A percentile compares a stretch with the other conserved stretches of the same genome.
phyloP scores from a whole-genome alignment of 2,888 invertebrate genomes.

The Actias luna region DNA sequence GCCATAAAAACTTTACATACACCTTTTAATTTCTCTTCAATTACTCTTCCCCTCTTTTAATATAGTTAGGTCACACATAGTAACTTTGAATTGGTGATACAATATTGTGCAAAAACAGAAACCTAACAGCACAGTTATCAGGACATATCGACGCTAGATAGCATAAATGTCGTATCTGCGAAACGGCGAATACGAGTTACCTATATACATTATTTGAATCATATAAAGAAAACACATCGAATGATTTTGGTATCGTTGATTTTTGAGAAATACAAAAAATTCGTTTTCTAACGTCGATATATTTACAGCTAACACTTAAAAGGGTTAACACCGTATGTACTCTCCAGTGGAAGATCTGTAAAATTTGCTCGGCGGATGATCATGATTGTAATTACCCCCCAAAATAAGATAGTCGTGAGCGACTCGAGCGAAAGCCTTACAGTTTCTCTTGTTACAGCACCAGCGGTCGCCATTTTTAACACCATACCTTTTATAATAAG shows the following conservation, averaged over 20 bases:
- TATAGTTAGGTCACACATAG: background rate
- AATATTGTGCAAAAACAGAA: background rate
- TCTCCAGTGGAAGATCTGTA: background rate
- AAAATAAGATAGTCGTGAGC: slow-evolving; percentile 1
- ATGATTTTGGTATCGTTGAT: no score
- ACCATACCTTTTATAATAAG: slow-evolving; percentile 18
- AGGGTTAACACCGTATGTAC: background rate
- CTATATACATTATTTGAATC: no score
- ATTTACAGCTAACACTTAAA: background rate
- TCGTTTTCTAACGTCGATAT: no score
- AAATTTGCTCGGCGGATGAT: background rate
- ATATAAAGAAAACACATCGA: no score
- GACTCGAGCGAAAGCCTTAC: slow-evolving; percentile 24
- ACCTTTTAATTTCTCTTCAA: no score
- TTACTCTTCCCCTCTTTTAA: no score
- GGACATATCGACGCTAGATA: background rate
- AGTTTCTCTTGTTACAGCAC: slow-evolving; percentile 32
- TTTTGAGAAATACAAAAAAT: no score
- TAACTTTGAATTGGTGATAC: no score
- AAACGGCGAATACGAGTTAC: no score
- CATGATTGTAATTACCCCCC: background rate
- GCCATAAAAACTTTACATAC: no score
- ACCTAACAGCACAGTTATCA: background rate
- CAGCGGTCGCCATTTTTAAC: slow-evolving; percentile 27
- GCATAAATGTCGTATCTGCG: no score